Evolutionary conservation across 1,140 invertebrate genomes (phyloP), one percentile per base, ranked within the genome.

Genomic region (Drosophila nigromelanica): DNA sequence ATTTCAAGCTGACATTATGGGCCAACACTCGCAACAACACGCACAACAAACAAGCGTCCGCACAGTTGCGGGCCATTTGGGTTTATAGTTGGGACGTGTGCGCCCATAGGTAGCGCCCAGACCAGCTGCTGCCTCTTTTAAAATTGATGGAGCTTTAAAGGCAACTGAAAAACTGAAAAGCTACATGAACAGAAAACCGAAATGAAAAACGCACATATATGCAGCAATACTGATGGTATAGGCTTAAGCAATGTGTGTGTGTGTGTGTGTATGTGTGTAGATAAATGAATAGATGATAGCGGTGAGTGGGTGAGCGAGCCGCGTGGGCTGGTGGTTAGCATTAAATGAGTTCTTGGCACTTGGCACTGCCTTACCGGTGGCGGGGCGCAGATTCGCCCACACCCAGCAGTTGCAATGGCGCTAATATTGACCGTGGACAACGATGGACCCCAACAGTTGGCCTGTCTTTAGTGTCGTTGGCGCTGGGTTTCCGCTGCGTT

Each of bases 361-460:
- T 52, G 67, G 37, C 51, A 48, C 68, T 69, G 67, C 62, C 90
- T 92, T 92, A 92, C 91, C 91, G 87, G 90, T 79, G 91, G 90
- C 81, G 91, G 91, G 91, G 91, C 91, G 90, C 91, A 92, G 80
- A 92, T 91, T 92, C 91, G 91, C 91, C 91, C 91, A 91, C 91
- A 92, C 91, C 91, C 91, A 85, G 87, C 91, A 78, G 90, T 92
- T 79, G 91, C 89, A 73, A 92, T 91, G 79, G 91, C 89, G 80
- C 91, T 92, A 91, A 92, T 92, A 92, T 92, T 92, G 91, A 91
- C 85, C 80, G 76, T 69, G 78, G 74, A 71, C 76, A 62, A 73
- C 47, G 70, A 90, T 71, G 69, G 62, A 72, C 68, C 77, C 66
- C 83, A 90, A 75, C 90, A 89, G 86, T 86, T 21, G 73, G 47